Evolutionary conservation across 1,140 invertebrate genomes (phyloP).

Genomic region (Drosophila willistoni): DNA sequence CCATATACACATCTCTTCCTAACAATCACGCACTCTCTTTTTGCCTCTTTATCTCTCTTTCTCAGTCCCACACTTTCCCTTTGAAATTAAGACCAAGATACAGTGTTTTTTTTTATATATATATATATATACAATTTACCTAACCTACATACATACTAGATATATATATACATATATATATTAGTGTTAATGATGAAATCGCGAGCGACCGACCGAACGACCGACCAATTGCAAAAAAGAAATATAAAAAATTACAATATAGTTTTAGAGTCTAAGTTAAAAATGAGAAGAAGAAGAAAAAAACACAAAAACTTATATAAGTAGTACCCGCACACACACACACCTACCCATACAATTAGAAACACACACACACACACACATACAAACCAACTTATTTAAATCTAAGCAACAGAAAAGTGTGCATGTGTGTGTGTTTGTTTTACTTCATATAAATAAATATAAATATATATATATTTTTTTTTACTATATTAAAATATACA

Average conservation of each 20-base stretch:
- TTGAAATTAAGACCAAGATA: conserved; percentile 45
- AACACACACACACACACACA: conserved; percentile 14
- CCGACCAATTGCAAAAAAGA: conserved; percentile 71
- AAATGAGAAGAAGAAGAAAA: conserved; percentile 12
- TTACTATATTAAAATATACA: conserved; percentile 12
- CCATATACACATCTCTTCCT: background rate
- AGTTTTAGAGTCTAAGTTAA: conserved; percentile 32
- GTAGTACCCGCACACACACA: conserved; percentile 15
- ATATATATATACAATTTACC: conserved; percentile 22
- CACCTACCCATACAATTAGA: background rate
- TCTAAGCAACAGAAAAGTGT: conserved; percentile 22
- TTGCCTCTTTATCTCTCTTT: background rate
- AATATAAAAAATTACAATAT: conserved; percentile 30
- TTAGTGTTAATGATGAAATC: conserved; percentile 39
- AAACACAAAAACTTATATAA: background rate
- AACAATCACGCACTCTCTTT: too few relatives aligned
- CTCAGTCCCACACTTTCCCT: conserved; percentile 16
- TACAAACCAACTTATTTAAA: conserved; percentile 31
- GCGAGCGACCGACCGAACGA: conserved; percentile 78
- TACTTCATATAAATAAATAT: background rate
- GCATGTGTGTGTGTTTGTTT: conserved; percentile 39
- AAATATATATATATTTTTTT: conserved; percentile 34
- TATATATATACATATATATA: conserved; percentile 33
- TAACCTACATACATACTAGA: conserved; percentile 18
- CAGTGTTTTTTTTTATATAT: conserved; percentile 46